These are phyloP conservation scores for Malthinus flaveolus DNA, from an alignment of 2,888 invertebrate species.

Conservation along the genomic window DNA sequence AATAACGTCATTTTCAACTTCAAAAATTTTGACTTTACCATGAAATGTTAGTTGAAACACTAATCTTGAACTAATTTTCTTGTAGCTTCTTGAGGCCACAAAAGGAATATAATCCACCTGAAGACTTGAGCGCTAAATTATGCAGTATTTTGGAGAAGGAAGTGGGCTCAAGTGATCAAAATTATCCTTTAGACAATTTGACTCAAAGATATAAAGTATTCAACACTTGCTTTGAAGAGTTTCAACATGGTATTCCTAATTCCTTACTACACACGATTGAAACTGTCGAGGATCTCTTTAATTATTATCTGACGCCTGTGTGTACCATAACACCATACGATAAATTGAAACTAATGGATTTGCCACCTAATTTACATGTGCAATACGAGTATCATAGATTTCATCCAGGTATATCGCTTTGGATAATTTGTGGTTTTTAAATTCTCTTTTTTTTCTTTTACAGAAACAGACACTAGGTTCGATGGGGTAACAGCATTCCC, in stretches of 20 bases:
- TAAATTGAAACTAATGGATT: constrained; percentile 66
- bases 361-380: constrained; percentile 88
- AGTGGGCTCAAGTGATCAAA: constrained; percentile 55
- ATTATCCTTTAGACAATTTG: constrained; percentile 56
- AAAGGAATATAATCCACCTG: constrained; percentile 74
- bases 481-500: constrained; percentile 84
- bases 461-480: constrained; percentile 71
- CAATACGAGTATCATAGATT: constrained; percentile 81
- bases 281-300: constrained; percentile 71
- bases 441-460: constrained; percentile 20
- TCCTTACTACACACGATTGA: constrained; percentile 75
- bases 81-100: constrained; percentile 71
- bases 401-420: constrained; percentile 66
- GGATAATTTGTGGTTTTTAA: neutral
- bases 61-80: too few relatives aligned
- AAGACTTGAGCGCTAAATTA: constrained; percentile 65
- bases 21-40: too few relatives aligned
- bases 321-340: constrained; percentile 74
- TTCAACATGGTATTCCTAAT: constrained; percentile 81
- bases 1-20: too few relatives aligned
- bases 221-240: constrained; percentile 68
- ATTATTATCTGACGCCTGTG: constrained; percentile 75
- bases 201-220: constrained; percentile 71
- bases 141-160: constrained; percentile 60
- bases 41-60: too few relatives aligned